phyloP scores from a whole-genome alignment of 1,140 invertebrate genomes.

The Dendroctonus ponderosae region DNA sequence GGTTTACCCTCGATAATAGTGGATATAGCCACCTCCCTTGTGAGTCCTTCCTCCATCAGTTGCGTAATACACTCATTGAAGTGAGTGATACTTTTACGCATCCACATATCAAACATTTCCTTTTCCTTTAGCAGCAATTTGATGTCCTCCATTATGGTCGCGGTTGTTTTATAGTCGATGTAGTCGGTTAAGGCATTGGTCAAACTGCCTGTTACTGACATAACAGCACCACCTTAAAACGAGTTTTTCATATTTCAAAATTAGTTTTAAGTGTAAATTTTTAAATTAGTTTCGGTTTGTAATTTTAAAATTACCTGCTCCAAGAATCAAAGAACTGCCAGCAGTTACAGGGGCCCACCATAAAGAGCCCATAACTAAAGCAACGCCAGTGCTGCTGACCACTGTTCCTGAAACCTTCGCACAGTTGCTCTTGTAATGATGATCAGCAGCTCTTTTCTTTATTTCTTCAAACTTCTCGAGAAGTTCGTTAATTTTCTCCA shows the following conservation, averaged over 20 bases:
- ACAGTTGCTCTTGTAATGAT: constrained; percentile 35
- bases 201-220: constrained; percentile 37
- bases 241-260: neutral
- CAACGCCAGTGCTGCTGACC: constrained; percentile 32
- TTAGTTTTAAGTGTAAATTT: neutral
- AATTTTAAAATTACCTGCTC: constrained; percentile 21
- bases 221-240: constrained; percentile 30
- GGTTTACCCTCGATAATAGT: constrained; percentile 29
- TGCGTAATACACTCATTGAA: constrained; percentile 31
- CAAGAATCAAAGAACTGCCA: constrained; percentile 30
- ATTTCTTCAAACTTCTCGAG: constrained; percentile 29
- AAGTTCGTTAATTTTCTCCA: constrained; percentile 33
- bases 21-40: constrained; percentile 24
- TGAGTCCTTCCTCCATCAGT: constrained; percentile 20
- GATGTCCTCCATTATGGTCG: constrained; percentile 35
- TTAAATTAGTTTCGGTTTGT: no score
- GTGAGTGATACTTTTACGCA: constrained; percentile 29
- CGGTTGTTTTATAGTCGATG: constrained; percentile 35
- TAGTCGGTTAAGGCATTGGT: constrained; percentile 34
- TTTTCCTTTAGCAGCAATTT: constrained; percentile 30
- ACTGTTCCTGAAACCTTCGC: constrained; percentile 32
- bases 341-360: constrained; percentile 29
- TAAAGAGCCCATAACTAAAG: constrained; percentile 32
- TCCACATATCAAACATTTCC: constrained; percentile 31
- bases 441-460: constrained; percentile 17